These are phyloP conservation scores for Drosophila bocqueti DNA, from an alignment of 1,140 invertebrate genomes.

Conservation along the genomic window DNA sequence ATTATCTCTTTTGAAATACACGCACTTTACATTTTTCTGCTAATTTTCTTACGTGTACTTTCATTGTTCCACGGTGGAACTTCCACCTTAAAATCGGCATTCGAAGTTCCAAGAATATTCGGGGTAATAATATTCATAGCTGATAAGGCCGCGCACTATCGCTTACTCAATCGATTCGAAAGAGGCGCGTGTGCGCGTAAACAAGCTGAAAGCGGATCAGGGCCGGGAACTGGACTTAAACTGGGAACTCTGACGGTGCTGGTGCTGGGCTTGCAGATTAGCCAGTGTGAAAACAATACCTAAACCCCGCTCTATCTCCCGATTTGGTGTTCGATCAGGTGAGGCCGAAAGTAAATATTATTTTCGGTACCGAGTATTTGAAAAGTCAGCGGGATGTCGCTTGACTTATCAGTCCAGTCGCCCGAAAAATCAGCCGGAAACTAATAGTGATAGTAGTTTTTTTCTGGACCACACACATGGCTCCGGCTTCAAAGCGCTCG, in stretches of 20 bases:
- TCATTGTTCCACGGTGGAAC: neutral
- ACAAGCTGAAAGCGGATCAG: conserved; percentile 39
- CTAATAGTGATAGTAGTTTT: conserved; percentile 13
- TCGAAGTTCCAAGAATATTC: conserved; percentile 29
- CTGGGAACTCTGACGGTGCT: conserved; percentile 1
- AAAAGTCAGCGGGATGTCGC: conserved; percentile 26
- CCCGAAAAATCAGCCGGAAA: conserved; percentile 46
- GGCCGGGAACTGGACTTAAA: conserved; percentile 14
- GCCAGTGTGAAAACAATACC: conserved; percentile 10
- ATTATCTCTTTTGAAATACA: neutral
- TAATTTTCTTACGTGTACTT: conserved; percentile 4
- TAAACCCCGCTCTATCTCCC: conserved; percentile 14
- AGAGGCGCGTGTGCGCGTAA: conserved; percentile 47
- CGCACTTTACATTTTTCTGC: conserved; percentile 15
- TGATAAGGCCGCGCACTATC: conserved; percentile 28
- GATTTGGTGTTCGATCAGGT: conserved; percentile 26
- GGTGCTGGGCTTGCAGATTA: conserved; percentile 22
- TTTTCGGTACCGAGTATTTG: neutral
- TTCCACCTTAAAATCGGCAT: conserved; percentile 31
- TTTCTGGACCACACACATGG: conserved; percentile 26
- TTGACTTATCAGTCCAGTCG: conserved; percentile 18
- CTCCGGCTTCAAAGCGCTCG: conserved; percentile 70
- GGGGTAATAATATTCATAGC: conserved; percentile 18
- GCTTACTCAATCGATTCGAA: conserved; percentile 36
- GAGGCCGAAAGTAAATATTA: conserved; percentile 21